Base-by-base conservation (phyloP, 2,888 invertebrate genomes). In the Neoitamus cyanurus region DNA sequence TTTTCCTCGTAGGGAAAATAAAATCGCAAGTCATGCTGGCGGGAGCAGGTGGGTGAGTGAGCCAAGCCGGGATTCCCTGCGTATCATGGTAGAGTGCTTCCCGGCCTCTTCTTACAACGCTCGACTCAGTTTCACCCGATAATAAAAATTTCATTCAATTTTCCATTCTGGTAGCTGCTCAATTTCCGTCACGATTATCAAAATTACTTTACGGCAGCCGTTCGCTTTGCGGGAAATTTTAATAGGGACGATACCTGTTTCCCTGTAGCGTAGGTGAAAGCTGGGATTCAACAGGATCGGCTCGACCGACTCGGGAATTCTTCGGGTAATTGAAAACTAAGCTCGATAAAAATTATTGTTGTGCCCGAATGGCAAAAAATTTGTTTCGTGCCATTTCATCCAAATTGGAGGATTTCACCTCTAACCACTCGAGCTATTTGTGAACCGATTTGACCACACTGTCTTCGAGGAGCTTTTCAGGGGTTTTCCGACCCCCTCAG, bases 151-250 rank as follows among this genome's bases (percentile, higher is more conserved):
- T 82, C 82, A 82, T 69, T 82, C 82, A 82, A 82, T 82, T 82
- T 82, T 82, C 82, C 82, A 82, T 69, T 37, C 69, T 28, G 82
- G 34, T 82, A 82, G 82, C 36, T 82, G 69, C 68, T 82, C 82
- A 82, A 69, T 82, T 82, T 82, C 82, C 82, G 82, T 82, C 82
- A 82, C 82, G 82, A 69, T 82, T 82, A 82, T 82, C 82, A 69
- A 69, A 82, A 82, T 82, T 82, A 69, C 37, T 82, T 69, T 69
- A 69, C 30, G 25, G 36, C 82, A 48, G 48, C 13, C 9, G 28
- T 73, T 73, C 70, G 37, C 42, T 25, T 25, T 34, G 11, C 75
- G 37, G 20, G 28, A 75, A 75, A 75, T 37, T 37, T 75, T 42
- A 75, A 75, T 75, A 4, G 70, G 30, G 30, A 36, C 75, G 11